Evolutionary conservation across 2,113 vertebrate genomes (phyloP).

Genomic region (Dicaeum eximium): DNA sequence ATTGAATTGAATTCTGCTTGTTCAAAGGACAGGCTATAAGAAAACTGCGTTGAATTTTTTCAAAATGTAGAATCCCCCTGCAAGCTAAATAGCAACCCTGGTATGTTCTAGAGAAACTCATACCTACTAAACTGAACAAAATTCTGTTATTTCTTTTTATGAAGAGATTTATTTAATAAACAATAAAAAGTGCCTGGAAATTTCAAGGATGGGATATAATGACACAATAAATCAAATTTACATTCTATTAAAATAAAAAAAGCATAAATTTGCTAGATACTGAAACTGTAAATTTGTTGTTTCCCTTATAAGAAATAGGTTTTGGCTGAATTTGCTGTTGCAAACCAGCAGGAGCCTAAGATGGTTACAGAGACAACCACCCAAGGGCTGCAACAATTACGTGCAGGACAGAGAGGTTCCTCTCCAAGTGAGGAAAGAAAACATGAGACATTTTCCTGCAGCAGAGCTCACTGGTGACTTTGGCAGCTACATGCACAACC

Average conservation of each 20-base stretch:
- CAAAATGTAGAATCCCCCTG: background rate
- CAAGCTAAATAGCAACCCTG: background rate
- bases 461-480: background rate
- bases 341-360: background rate
- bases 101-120: background rate
- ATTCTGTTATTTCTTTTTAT: background rate
- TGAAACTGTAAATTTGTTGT: background rate
- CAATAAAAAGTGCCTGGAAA: background rate
- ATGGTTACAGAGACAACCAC: background rate
- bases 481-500: background rate
- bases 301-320: background rate
- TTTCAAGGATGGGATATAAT: background rate
- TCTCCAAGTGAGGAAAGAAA: background rate
- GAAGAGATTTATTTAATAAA: background rate
- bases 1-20: slow-evolving; percentile 32
- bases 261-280: background rate
- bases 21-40: background rate
- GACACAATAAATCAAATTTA: background rate
- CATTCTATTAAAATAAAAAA: background rate
- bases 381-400: background rate
- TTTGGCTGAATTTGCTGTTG: background rate
- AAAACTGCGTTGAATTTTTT: background rate
- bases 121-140: background rate
- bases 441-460: background rate
- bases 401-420: background rate